phyloP scores from a whole-genome alignment of 2,113 vertebrate species.

The Chitala chitala region DNA sequence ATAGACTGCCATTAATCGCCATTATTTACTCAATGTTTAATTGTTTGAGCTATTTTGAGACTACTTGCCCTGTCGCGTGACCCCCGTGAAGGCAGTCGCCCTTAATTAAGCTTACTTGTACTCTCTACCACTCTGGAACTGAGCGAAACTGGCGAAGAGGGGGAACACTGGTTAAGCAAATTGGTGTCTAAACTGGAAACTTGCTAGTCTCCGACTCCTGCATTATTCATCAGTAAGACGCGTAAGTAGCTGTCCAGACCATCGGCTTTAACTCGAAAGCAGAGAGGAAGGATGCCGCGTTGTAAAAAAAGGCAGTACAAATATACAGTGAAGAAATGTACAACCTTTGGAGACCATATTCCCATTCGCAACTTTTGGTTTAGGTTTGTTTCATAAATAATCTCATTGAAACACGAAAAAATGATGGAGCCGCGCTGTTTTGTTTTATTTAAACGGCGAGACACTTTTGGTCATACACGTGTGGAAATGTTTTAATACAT shows the following conservation, averaged over 20 bases:
- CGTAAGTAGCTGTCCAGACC: constrained; percentile 55
- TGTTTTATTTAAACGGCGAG: no score
- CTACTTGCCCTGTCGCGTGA: constrained; percentile 3
- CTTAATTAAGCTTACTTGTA: constrained; percentile 38
- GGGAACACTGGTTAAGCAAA: constrained; percentile 74
- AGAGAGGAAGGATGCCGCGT: constrained; percentile 29
- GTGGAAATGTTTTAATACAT: no score
- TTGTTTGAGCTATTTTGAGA: background rate
- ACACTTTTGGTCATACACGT: no score
- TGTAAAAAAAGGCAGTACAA: constrained; percentile 44
- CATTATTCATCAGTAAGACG: constrained; percentile 70
- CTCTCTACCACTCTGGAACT: constrained; percentile 38
- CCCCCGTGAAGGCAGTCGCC: constrained; percentile 33
- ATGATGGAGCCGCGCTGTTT: background rate
- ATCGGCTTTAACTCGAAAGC: constrained; percentile 47
- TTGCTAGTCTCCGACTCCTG: constrained; percentile 57
- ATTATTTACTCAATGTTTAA: background rate
- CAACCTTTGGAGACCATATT: constrained; percentile 44
- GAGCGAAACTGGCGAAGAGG: constrained; percentile 57
- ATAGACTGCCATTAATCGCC: background rate
- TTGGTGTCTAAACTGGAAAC: constrained; percentile 75
- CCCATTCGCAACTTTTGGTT: constrained; percentile 42
- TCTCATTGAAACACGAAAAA: constrained; percentile 34
- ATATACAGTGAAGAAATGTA: constrained; percentile 58
- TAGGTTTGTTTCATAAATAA: constrained; percentile 46